Evolutionary conservation across 2,797 vertebrate species (phyloP).

Genomic region (Premnoplex brunnescens): DNA sequence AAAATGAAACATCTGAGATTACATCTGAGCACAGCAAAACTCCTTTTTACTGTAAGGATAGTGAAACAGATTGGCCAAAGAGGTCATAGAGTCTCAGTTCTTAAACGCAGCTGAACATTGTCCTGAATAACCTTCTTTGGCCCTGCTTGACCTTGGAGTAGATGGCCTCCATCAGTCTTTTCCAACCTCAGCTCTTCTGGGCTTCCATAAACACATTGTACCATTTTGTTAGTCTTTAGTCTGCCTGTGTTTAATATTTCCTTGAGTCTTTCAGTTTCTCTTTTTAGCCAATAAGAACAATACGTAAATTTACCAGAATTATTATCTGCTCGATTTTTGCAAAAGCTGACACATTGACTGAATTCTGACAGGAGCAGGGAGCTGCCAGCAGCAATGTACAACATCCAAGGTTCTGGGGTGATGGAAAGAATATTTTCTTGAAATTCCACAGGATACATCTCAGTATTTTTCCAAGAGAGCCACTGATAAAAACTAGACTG

Average conservation of each 20-base stretch:
- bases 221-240: background rate
- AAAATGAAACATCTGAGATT: background rate
- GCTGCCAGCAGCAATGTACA: background rate
- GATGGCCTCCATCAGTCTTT: background rate
- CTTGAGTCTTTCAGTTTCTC: background rate
- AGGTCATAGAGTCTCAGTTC: background rate
- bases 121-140: background rate
- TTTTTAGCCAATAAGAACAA: background rate
- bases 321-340: background rate
- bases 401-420: background rate
- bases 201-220: rapidly evolving
- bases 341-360: background rate
- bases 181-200: background rate
- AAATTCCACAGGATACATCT: background rate
- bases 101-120: background rate
- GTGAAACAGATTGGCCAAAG: background rate
- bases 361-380: background rate
- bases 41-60: background rate
- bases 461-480: background rate
- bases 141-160: background rate
- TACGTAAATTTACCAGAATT: background rate
- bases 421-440: background rate
- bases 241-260: background rate
- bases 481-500: background rate
- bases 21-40: background rate